These are phyloP conservation scores for Camelus bactrianus DNA, from an alignment of 2,113 vertebrate species.

Conservation along the genomic window DNA sequence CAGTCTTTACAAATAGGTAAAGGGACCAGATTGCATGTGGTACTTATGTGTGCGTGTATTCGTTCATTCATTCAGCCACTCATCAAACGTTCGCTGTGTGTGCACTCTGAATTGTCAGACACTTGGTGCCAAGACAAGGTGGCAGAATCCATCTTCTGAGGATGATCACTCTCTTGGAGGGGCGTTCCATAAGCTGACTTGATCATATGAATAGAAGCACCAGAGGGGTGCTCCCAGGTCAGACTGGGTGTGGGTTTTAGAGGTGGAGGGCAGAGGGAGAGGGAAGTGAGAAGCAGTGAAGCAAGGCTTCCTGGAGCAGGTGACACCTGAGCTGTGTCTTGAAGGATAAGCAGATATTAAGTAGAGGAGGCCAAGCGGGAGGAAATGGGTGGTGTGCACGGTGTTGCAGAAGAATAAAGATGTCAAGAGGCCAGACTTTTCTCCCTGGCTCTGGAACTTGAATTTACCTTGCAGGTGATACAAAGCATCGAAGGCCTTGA, in stretches of 20 bases:
- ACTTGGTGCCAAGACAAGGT: not conserved
- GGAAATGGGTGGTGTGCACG: accelerated
- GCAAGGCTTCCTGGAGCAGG: not conserved
- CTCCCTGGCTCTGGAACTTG: not conserved
- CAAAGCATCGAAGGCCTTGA: not conserved
- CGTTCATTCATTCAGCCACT: not conserved
- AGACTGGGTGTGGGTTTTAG: not conserved
- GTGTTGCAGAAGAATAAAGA: not conserved
- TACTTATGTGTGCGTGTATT: not conserved
- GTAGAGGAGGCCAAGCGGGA: not conserved
- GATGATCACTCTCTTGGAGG: not conserved
- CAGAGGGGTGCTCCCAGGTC: not conserved
- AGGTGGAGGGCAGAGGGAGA: not conserved
- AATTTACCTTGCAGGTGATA: not conserved
- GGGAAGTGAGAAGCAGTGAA: accelerated
- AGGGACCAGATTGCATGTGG: not conserved
- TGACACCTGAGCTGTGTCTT: not conserved
- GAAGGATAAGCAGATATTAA: no score
- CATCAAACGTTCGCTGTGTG: not conserved
- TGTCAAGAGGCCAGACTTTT: not conserved
- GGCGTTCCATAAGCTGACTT: not conserved
- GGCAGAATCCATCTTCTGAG: not conserved
- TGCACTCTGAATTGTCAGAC: no score
- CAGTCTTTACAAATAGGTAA: not conserved
- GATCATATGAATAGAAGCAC: not conserved